Evolutionary conservation across 2,797 vertebrate species (phyloP), one percentile per base, ranked within the genome.

Genomic region (Otolemur crassicaudatus): DNA sequence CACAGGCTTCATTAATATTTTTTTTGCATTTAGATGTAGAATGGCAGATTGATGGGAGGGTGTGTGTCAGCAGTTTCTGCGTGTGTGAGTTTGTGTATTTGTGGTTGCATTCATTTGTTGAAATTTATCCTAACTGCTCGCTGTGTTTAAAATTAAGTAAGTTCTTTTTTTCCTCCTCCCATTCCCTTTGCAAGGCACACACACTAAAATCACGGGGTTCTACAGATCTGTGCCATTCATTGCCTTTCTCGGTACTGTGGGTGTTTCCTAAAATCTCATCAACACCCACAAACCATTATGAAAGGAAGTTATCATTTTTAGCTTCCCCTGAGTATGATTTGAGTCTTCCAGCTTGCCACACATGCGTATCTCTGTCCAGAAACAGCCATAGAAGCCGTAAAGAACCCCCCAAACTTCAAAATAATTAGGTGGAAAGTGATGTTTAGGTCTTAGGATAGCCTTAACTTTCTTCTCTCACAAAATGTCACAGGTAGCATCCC

Each of bases 21-120:
- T 31, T 90, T 67, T n/a, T 70, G 60, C 69, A 63, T 85, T 67
- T 37, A 81, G 10, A 3, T 86, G 17, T 10, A 87, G 11, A 82
- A 43, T 76, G 19, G 82, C 23, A 37, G 2, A 7, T 16, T 37
- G 40, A 17, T 56, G 11, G n/a, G 8, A 3, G 23, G 23, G 23
- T 2, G 13, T 3, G 9, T 2, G 2, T 12, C 53, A 11, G 1
- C 12, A 10, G 4, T 31, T 5, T 12, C 43, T 63, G 4, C n/a
- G 14, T 10, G 25, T 13, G 60, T 6, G 40, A 16, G n/a, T 67
- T 27, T 23, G 12, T 23, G 4, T 25, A 1, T 7, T 17, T 72
- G 7, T 22, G 4, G 13, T 53, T 86, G 23, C 2, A 29, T 49
- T 72, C n/a, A 46, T 94, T 49, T 93, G 1, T 34, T 20, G 60